These are phyloP conservation scores for Dynastes maya DNA, from an alignment of 2,888 invertebrate genomes.

Conservation along the genomic window DNA sequence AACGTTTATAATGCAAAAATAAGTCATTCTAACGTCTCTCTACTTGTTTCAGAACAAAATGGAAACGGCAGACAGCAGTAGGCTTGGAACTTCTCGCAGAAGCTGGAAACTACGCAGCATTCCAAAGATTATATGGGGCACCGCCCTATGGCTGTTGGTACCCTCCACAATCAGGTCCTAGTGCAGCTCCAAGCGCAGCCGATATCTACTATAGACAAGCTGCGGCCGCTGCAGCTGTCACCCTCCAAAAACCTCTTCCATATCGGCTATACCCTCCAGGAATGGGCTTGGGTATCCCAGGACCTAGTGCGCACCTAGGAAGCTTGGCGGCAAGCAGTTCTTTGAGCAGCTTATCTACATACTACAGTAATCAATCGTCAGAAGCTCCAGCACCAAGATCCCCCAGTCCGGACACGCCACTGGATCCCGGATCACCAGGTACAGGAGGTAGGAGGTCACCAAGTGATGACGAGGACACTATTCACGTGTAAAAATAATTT, in stretches of 20 bases:
- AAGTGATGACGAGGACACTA: constrained; percentile 77
- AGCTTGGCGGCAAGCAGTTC: constrained; percentile 81
- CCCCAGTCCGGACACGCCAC: constrained; percentile 73
- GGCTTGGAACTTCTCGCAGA: constrained; percentile 97
- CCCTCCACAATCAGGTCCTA: constrained; percentile 73
- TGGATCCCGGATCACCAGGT: constrained; percentile 77
- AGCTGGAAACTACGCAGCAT: constrained; percentile 98
- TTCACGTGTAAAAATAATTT: constrained; percentile 72
- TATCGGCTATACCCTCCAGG: constrained; percentile 76
- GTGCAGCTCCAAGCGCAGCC: constrained; percentile 78
- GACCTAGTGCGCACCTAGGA: constrained; percentile 79
- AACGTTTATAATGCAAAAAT: too few species aligned
- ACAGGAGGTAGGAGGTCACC: constrained; percentile 68
- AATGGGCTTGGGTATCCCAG: constrained; percentile 77
- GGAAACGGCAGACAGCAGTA: constrained; percentile 99
- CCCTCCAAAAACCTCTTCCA: constrained; percentile 90
- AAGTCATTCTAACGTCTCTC: too few species aligned
- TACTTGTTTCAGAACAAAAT: constrained; percentile 90
- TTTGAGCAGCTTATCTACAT: constrained; percentile 73
- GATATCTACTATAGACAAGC: constrained; percentile 90
- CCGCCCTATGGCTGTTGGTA: constrained; percentile 81
- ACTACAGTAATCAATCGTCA: constrained; percentile 73
- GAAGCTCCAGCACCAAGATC: constrained; percentile 72
- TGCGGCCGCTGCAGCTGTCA: constrained; percentile 80
- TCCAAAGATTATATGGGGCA: constrained; percentile 92